phyloP scores from a whole-genome alignment of 2,888 invertebrate genomes.

The Himalopsyche japonica region DNA sequence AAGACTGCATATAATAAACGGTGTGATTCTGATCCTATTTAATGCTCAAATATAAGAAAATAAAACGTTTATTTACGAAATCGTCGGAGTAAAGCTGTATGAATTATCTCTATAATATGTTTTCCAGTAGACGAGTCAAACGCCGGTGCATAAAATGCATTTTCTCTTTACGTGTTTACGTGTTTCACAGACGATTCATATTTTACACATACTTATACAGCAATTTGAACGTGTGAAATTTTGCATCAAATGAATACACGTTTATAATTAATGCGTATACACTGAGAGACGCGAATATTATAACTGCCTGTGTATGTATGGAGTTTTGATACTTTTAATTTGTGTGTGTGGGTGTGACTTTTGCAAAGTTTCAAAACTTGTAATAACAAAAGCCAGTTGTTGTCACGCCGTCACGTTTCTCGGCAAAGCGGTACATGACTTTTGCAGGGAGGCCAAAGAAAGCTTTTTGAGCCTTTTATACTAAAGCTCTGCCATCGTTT shows the following conservation, averaged over 20 bases:
- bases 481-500: no score
- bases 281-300: neutral
- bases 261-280: neutral
- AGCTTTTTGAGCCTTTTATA: neutral
- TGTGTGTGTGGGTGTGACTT: constrained; percentile 15
- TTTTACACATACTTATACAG: neutral
- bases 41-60: no score
- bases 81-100: no score
- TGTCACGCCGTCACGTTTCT: constrained; percentile 31
- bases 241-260: neutral
- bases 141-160: neutral
- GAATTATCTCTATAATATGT: no score
- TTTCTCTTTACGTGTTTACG: neutral
- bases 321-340: neutral
- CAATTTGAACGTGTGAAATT: neutral
- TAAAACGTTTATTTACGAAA: no score
- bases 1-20: no score
- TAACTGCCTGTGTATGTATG: neutral
- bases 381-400: constrained; percentile 36
- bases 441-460: neutral
- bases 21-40: no score
- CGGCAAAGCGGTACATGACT: neutral
- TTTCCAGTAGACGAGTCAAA: neutral
- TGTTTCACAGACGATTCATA: neutral
- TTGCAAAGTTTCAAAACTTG: constrained; percentile 26